Conservation (phyloP, 1,140 invertebrate genomes). For the Matsumurasca onukii region DNA sequence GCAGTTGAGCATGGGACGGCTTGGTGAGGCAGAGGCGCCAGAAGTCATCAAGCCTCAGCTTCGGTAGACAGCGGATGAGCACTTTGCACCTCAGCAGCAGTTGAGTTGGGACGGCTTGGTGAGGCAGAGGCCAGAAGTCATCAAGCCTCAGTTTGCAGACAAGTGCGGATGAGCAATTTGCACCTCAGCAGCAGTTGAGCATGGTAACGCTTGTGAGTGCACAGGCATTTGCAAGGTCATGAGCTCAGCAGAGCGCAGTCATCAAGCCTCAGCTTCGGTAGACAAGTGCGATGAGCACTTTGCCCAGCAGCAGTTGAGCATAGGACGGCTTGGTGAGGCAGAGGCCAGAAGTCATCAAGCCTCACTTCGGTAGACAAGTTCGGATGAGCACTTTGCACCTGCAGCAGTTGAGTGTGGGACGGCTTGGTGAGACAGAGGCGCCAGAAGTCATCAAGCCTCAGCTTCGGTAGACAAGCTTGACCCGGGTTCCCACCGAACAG, state of each 20-base stretch:
- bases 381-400: constrained; percentile 67
- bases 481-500: constrained; percentile 91
- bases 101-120: constrained; percentile 61
- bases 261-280: constrained; percentile 78
- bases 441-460: constrained; percentile 90
- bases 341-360: constrained; percentile 90
- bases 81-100: constrained; percentile 58
- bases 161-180: constrained; percentile 70
- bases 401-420: constrained; percentile 57
- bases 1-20: constrained; percentile 60
- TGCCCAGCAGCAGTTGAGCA: constrained; percentile 56
- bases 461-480: constrained; percentile 68
- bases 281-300: constrained; percentile 66
- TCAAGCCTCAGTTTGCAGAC: constrained; percentile 83
- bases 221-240: constrained; percentile 82
- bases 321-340: constrained; percentile 64
- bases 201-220: constrained; percentile 63
- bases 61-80: constrained; percentile 71
- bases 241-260: too few species aligned
- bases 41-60: constrained; percentile 85
- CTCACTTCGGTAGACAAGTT: constrained; percentile 71
- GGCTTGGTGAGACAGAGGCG: constrained; percentile 69
- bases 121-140: constrained; percentile 83
- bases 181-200: constrained; percentile 57
- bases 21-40: constrained; percentile 75